Conservation (phyloP, 2,113 vertebrate genomes). For the Stigmatopora nigra region DNA sequence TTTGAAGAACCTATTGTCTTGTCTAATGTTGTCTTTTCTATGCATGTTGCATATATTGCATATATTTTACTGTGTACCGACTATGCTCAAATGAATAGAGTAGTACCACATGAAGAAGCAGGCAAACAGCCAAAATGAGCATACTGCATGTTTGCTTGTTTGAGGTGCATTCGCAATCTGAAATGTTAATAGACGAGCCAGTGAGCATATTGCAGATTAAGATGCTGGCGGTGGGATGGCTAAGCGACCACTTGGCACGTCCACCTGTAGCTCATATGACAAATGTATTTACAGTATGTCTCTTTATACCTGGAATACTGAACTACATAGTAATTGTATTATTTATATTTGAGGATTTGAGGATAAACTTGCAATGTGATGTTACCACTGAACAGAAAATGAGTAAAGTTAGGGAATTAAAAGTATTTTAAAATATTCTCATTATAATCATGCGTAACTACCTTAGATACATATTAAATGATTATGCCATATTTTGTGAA, state of each 20-base stretch:
- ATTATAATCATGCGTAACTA: neutral
- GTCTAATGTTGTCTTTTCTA: neutral
- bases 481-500: neutral
- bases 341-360: neutral
- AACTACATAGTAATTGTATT: neutral
- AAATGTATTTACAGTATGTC: conserved; percentile 9
- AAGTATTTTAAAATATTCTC: neutral
- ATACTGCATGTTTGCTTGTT: conserved; percentile 30
- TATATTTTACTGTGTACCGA: conserved; percentile 4
- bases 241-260: conserved; percentile 42
- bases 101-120: conserved; percentile 16
- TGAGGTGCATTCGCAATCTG: conserved; percentile 40
- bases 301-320: neutral
- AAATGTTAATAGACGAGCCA: conserved; percentile 46
- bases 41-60: neutral
- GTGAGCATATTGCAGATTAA: conserved; percentile 58
- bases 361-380: neutral
- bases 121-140: conserved; percentile 47
- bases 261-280: conserved; percentile 29
- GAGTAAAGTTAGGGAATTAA: neutral
- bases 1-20: neutral
- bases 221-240: conserved; percentile 17
- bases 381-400: neutral
- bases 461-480: neutral
- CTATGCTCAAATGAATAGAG: conserved; percentile 30